Conservation (phyloP, 92 coral and sea anemone genomes). For the Hydrozoanthus gracilis region DNA sequence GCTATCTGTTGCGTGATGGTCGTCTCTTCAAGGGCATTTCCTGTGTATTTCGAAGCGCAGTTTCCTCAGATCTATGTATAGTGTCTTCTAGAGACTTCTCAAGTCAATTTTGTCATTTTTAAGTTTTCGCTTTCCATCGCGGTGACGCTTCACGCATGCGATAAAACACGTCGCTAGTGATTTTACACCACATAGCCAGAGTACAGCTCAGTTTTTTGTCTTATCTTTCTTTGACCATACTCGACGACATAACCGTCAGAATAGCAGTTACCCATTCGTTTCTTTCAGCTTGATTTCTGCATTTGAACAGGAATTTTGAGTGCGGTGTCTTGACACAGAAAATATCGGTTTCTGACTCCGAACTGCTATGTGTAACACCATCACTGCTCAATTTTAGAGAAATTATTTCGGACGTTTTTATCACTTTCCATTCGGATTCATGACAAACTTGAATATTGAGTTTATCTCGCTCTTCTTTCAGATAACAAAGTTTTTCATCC, state of each 20-base stretch:
- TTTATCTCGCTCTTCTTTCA: neutral
- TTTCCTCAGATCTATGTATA: too few species aligned
- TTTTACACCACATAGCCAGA: too few species aligned
- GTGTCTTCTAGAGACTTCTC: too few species aligned
- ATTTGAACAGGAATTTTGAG: slow-evolving; percentile 7
- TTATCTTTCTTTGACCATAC: slow-evolving; percentile 6
- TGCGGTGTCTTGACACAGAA: slow-evolving; percentile 6
- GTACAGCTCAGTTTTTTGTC: neutral
- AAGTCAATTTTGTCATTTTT: too few species aligned
- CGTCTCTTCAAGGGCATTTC: too few species aligned
- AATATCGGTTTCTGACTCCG: neutral
- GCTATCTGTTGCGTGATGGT: too few species aligned
- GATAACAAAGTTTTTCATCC: slow-evolving; percentile 1
- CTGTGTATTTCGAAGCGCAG: too few species aligned
- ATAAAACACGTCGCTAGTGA: too few species aligned
- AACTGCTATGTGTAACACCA: neutral
- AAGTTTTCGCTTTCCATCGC: too few species aligned
- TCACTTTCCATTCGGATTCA: slow-evolving; percentile 13
- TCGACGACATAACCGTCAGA: neutral
- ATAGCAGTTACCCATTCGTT: slow-evolving; percentile 14
- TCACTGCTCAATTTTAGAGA: slow-evolving; percentile 15
- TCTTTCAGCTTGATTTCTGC: slow-evolving; percentile 10
- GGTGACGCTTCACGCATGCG: too few species aligned
- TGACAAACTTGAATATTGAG: neutral
- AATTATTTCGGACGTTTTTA: slow-evolving; percentile 4